phyloP scores from a whole-genome alignment of 2,888 invertebrate genomes.

The Harpagoxenus sublaevis region DNA sequence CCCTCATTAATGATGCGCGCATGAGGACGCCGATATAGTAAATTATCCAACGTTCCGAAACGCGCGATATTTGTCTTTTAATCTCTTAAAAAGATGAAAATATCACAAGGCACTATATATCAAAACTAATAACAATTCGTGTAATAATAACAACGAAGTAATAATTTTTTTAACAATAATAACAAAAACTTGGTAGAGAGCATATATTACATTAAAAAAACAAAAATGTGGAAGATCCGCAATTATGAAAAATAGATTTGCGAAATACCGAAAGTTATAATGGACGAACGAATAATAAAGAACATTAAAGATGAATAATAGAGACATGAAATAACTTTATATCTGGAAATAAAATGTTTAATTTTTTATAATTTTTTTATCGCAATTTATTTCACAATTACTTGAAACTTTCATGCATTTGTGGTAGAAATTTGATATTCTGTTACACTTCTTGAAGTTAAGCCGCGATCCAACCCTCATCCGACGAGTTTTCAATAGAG shows the following conservation, averaged over 20 bases:
- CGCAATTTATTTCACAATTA: neutral
- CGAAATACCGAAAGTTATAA: neutral
- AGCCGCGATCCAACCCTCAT: slow-evolving; percentile 50
- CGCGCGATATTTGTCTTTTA: neutral
- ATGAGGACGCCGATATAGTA: slow-evolving; percentile 3
- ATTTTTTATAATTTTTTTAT: slow-evolving; percentile 1
- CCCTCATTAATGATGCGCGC: slow-evolving; percentile 32
- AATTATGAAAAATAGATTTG: neutral
- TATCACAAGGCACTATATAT: slow-evolving; percentile 5
- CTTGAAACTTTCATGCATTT: neutral
- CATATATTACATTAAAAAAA: neutral
- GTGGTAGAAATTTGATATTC: slow-evolving; percentile 21
- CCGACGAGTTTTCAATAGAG: slow-evolving; percentile 70
- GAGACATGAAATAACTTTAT: neutral
- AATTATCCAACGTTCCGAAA: slow-evolving; percentile 13
- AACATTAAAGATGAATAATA: too few relatives aligned
- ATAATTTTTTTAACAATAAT: neutral
- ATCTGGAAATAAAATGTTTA: neutral
- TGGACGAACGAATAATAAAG: neutral
- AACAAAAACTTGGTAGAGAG: neutral
- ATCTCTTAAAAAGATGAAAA: slow-evolving; percentile 27
- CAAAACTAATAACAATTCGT: neutral
- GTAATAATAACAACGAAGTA: neutral
- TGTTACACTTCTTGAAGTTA: slow-evolving; percentile 4
- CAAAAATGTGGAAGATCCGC: neutral